These are phyloP conservation scores for Acleris laterana DNA, from an alignment of 2,888 invertebrate species.

Conservation along the genomic window DNA sequence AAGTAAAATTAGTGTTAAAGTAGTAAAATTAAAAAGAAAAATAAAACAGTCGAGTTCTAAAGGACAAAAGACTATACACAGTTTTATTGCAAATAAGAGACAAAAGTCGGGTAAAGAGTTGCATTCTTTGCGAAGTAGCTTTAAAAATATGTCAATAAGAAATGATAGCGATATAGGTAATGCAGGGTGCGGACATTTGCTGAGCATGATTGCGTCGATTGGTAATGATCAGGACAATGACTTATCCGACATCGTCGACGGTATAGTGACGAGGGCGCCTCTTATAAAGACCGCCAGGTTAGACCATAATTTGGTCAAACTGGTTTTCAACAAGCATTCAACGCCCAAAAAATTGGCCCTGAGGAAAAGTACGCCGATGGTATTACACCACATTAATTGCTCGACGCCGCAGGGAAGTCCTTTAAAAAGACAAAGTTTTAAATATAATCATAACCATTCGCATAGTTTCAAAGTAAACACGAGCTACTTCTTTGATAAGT, in stretches of 20 bases:
- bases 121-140: conserved; percentile 52
- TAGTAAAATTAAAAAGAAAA: conserved; percentile 74
- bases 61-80: conserved; percentile 69
- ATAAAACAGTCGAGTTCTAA: conserved; percentile 54
- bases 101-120: conserved; percentile 53
- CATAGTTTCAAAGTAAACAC: conserved; percentile 58
- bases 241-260: conserved; percentile 70
- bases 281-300: conserved; percentile 61
- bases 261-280: conserved; percentile 62
- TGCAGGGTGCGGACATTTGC: conserved; percentile 45
- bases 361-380: conserved; percentile 51
- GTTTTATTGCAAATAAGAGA: conserved; percentile 66
- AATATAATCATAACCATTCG: conserved; percentile 47
- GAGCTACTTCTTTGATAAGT: conserved; percentile 83
- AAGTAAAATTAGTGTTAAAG: conserved; percentile 66
- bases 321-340: conserved; percentile 63
- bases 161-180: conserved; percentile 39
- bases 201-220: conserved; percentile 57
- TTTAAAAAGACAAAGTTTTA: conserved; percentile 44
- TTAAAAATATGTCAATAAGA: conserved; percentile 56
- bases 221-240: conserved; percentile 57
- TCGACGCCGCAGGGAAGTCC: conserved; percentile 73
- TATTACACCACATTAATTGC: conserved; percentile 59
- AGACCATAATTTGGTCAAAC: conserved; percentile 63
- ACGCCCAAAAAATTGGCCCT: conserved; percentile 55